These are phyloP conservation scores for Copidosoma floridanum DNA, from an alignment of 1,140 invertebrate genomes.

Conservation along the genomic window DNA sequence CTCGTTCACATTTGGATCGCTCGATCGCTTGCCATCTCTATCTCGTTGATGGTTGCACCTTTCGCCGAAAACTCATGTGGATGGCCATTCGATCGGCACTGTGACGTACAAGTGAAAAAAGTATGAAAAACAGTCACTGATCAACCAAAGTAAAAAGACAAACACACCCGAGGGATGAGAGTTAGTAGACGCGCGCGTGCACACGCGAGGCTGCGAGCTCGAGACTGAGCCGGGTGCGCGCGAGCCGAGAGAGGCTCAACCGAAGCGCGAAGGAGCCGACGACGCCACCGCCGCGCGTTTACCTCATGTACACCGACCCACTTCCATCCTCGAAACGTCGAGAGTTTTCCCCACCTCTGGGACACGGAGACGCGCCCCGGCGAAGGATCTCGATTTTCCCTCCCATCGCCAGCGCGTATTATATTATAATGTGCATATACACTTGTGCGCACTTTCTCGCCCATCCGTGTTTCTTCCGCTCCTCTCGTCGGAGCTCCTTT, in stretches of 20 bases:
- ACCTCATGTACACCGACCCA: slow-evolving; percentile 10
- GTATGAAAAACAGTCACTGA: background rate
- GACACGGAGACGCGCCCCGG: background rate
- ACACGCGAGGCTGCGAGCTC: no score
- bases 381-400: slow-evolving; percentile 22
- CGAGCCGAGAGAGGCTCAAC: slow-evolving; percentile 1
- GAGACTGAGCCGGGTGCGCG: background rate
- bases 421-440: no score
- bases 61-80: no score
- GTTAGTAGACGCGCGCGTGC: background rate
- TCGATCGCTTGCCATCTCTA: no score
- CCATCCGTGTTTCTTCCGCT: no score
- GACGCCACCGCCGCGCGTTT: background rate
- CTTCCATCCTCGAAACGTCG: slow-evolving; percentile 14
- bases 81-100: no score
- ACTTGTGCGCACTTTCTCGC: slow-evolving; percentile 12
- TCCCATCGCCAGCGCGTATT: background rate
- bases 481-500: no score
- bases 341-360: slow-evolving; percentile 23
- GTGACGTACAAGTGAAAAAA: background rate
- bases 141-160: no score
- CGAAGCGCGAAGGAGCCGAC: background rate
- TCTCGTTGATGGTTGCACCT: no score
- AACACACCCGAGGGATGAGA: background rate
- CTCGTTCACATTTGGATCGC: no score